Conservation (phyloP, 2,797 vertebrate species). For the Sebastes nivosus region DNA sequence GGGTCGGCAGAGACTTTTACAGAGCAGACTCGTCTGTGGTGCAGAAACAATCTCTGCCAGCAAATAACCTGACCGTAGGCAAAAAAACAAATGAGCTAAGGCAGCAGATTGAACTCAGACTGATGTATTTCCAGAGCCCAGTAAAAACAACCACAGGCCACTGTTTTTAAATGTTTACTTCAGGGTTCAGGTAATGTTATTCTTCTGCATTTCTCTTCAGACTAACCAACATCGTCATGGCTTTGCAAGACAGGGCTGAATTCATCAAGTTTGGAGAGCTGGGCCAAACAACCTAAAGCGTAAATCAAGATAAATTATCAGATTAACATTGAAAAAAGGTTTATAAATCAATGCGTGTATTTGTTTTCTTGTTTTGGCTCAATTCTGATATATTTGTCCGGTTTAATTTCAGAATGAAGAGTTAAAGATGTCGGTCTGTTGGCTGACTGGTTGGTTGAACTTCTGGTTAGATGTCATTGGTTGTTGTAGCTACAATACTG, state of each 20-base stretch:
- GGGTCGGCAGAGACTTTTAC: slow-evolving; percentile 43
- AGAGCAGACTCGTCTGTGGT: slow-evolving; percentile 28
- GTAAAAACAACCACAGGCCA: slow-evolving; percentile 44
- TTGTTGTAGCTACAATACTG: not conserved
- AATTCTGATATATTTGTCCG: not conserved
- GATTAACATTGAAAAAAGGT: not conserved
- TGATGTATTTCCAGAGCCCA: slow-evolving; percentile 43
- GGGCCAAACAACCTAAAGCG: not conserved
- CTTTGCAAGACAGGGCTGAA: not conserved
- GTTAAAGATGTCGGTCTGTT: not conserved
- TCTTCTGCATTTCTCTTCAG: slow-evolving; percentile 27
- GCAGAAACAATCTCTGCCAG: slow-evolving; percentile 48
- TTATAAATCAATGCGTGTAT: not conserved
- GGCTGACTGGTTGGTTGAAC: not conserved
- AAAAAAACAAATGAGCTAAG: slow-evolving; percentile 64
- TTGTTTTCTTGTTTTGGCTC: not conserved
- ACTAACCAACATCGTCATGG: not conserved
- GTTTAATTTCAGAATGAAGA: not conserved
- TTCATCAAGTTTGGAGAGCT: not conserved
- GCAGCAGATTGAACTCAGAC: slow-evolving; percentile 35
- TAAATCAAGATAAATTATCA: not conserved
- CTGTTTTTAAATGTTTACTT: slow-evolving; percentile 19
- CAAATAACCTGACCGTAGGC: slow-evolving; percentile 46
- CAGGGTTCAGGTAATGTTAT: slow-evolving; percentile 37
- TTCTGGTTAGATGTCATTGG: not conserved